Conservation (phyloP, 2,888 invertebrate genomes). For the Brachypalpus laphriformis region DNA sequence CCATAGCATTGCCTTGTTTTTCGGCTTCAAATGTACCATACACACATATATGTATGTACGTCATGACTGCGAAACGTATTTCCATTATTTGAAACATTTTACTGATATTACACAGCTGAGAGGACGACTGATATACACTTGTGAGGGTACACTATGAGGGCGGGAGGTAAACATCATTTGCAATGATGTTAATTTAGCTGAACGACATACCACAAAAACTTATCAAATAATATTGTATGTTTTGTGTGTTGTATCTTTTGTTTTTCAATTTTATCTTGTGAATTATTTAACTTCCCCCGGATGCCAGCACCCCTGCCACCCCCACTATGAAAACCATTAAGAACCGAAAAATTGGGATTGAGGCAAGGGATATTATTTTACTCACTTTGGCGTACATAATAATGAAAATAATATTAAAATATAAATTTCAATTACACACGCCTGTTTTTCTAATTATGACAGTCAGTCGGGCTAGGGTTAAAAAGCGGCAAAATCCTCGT, state of each 20-base stretch:
- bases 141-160: not conserved
- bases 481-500: not conserved
- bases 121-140: not conserved
- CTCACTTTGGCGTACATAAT: constrained; percentile 4
- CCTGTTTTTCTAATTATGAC: constrained; percentile 40
- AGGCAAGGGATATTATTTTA: not conserved
- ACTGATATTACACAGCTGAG: not conserved
- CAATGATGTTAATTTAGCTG: constrained; percentile 53
- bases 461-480: not conserved
- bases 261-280: not conserved
- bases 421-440: constrained; percentile 52
- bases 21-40: constrained; percentile 9
- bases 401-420: constrained; percentile 4
- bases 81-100: constrained; percentile 9
- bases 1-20: constrained; percentile 53
- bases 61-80: not conserved
- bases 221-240: constrained; percentile 37
- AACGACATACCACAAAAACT: constrained; percentile 38
- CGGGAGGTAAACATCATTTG: constrained; percentile 31
- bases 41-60: not conserved
- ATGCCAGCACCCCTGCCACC: no score
- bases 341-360: not conserved
- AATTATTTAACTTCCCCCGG: not conserved
- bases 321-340: constrained; percentile 4
- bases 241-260: not conserved